A percentile compares a stretch with the other conserved stretches of the same genome.
phyloP scores from a whole-genome alignment of 2,888 invertebrate genomes.

The Chymomyza procnemis region DNA sequence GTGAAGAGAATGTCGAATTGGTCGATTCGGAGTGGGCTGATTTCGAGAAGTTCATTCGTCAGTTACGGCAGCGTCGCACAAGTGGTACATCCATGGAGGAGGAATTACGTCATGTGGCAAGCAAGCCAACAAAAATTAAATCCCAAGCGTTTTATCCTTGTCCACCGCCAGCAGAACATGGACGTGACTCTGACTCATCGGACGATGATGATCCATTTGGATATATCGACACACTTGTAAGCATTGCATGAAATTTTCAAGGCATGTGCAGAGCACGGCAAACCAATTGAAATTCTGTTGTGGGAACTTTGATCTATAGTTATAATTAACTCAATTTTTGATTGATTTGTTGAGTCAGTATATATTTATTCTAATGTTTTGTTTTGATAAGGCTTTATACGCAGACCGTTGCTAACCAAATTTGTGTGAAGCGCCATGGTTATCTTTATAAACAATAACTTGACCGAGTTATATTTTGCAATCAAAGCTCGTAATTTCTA shows the following conservation, averaged over 20 bases:
- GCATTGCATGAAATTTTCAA: conserved; percentile 35
- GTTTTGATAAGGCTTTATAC: neutral
- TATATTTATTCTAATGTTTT: neutral
- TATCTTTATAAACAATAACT: neutral
- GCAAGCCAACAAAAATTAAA: conserved; percentile 69
- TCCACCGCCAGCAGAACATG: conserved; percentile 76
- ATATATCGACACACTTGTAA: conserved; percentile 78
- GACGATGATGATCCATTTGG: conserved; percentile 78
- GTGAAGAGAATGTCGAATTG: conserved; percentile 78
- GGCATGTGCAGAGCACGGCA: no score
- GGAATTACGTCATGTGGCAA: conserved; percentile 71
- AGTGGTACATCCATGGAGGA: conserved; percentile 76
- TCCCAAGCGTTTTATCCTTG: conserved; percentile 78
- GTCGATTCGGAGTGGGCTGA: conserved; percentile 79
- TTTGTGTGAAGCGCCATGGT: neutral
- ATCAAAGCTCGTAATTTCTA: neutral
- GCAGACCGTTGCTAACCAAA: neutral
- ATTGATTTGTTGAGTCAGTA: neutral
- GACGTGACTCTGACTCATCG: conserved; percentile 75
- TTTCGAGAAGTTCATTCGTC: conserved; percentile 77
- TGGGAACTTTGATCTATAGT: neutral
- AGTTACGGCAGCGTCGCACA: conserved; percentile 75
- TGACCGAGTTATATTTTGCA: neutral
- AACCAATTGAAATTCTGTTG: neutral
- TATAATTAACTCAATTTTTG: neutral